Evolutionary conservation across 2,113 vertebrate species (phyloP).

Genomic region (Crypturellus undulatus): DNA sequence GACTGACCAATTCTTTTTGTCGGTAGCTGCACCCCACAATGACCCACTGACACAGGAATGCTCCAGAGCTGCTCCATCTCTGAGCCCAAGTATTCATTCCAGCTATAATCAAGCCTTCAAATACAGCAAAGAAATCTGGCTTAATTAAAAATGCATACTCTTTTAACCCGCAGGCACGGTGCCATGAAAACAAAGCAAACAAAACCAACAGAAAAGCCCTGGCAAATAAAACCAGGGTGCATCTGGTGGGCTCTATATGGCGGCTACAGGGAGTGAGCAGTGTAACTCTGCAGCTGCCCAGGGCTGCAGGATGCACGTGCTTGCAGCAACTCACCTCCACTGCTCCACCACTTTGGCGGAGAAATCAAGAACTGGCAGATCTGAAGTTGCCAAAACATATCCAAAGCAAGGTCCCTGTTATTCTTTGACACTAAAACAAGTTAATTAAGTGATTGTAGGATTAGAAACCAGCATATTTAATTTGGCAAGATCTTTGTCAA

Average conservation of each 20-base stretch:
- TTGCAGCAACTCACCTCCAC: background rate
- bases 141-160: background rate
- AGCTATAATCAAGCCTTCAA: background rate
- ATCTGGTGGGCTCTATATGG: background rate
- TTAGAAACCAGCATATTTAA: background rate
- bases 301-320: background rate
- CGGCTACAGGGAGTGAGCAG: accelerated
- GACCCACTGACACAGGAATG: background rate
- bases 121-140: background rate
- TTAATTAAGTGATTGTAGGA: background rate
- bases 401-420: background rate
- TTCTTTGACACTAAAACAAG: background rate
- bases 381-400: background rate
- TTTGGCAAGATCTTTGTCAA: background rate
- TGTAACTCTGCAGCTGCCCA: background rate
- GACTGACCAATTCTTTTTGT: background rate
- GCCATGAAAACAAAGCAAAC: slow-evolving; percentile 1
- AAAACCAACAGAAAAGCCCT: background rate
- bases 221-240: background rate
- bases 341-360: accelerated
- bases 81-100: background rate
- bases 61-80: background rate
- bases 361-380: background rate
- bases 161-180: background rate
- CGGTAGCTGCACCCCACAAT: background rate